Conservation (phyloP, 2,888 invertebrate genomes). For the Neoitamus cyanurus region DNA sequence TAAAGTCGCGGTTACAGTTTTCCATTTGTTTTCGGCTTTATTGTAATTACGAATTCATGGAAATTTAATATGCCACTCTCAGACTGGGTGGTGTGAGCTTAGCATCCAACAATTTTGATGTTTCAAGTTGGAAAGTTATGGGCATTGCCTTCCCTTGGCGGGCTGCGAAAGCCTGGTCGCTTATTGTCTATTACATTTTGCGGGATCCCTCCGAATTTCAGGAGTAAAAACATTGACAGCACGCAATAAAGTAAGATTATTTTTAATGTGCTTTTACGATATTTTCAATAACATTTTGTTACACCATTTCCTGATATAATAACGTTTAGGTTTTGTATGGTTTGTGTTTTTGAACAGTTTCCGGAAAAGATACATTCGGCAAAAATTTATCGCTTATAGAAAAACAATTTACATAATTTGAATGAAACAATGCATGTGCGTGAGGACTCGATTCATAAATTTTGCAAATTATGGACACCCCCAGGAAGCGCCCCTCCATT, state of each 20-base stretch:
- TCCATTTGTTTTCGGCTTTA: slow-evolving; percentile 21
- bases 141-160: neutral
- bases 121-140: neutral
- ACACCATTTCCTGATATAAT: neutral
- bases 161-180: neutral
- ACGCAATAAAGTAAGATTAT: neutral
- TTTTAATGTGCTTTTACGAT: neutral
- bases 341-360: neutral
- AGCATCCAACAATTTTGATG: neutral
- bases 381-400: neutral
- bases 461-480: too few relatives aligned
- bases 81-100: neutral
- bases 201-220: neutral
- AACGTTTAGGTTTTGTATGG: neutral
- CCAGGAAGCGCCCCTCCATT: too few relatives aligned
- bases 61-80: slow-evolving; percentile 10
- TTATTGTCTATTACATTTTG: neutral
- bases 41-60: slow-evolving; percentile 26
- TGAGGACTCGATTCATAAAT: too few relatives aligned
- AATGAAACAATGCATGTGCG: too few relatives aligned
- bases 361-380: neutral
- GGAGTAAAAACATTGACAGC: neutral
- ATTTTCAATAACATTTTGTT: neutral
- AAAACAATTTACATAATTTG: too few relatives aligned
- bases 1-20: neutral